These are phyloP conservation scores for Platycercus adscitus DNA, from an alignment of 2,113 vertebrate genomes.

Conservation along the genomic window DNA sequence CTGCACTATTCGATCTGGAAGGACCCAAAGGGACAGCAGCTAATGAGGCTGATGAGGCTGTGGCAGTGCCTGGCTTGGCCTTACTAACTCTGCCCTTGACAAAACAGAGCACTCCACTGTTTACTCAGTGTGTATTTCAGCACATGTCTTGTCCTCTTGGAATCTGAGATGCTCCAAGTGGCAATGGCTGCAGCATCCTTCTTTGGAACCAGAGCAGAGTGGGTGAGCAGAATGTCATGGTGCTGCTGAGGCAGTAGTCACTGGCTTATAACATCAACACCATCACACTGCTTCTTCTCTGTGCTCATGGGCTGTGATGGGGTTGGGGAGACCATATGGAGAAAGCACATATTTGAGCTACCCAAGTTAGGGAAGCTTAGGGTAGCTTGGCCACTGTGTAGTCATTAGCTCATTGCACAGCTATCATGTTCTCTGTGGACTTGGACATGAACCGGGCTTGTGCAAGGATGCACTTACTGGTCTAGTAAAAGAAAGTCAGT, in stretches of 20 bases:
- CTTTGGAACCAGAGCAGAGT: neutral
- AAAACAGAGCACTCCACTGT: neutral
- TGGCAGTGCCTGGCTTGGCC: neutral
- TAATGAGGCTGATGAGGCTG: neutral
- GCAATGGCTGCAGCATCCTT: neutral
- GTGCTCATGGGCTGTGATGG: neutral
- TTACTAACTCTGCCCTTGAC: neutral
- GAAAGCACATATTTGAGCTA: neutral
- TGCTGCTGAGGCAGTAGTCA: neutral
- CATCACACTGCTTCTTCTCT: neutral
- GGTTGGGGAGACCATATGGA: neutral
- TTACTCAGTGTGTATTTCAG: neutral
- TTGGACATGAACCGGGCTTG: fast-evolving
- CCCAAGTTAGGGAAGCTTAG: neutral
- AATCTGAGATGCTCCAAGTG: neutral
- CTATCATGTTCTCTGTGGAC: neutral
- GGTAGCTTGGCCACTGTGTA: fast-evolving
- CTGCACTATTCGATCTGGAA: too few relatives aligned
- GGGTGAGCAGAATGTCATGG: neutral
- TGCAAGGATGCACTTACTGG: too few relatives aligned
- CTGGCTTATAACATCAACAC: neutral
- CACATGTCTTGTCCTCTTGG: neutral
- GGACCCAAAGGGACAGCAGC: neutral
- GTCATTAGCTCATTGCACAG: neutral
- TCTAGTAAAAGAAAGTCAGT: neutral